A percentile compares a stretch with the other conserved stretches of the same genome.
Evolutionary conservation across 2,113 vertebrate species (phyloP).

Genomic region (Ceuthmochares aereus): DNA sequence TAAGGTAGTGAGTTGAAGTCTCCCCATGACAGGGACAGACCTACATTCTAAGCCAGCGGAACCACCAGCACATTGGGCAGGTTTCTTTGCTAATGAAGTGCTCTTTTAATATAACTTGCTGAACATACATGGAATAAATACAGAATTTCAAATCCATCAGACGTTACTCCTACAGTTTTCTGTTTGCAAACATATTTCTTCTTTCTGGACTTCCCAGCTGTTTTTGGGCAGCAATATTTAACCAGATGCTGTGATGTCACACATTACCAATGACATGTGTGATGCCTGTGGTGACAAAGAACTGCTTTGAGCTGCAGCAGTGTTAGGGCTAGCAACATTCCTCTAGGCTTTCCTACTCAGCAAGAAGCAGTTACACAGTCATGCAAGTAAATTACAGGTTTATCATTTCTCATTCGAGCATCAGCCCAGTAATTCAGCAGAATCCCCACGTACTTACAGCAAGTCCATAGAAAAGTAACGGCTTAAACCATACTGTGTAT

Average conservation of each 20-base stretch:
- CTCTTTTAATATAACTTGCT: neutral
- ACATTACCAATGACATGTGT: neutral
- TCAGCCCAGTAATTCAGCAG: constrained; percentile 10
- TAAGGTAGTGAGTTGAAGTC: neutral
- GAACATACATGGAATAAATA: neutral
- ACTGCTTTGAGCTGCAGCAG: neutral
- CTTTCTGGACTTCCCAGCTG: neutral
- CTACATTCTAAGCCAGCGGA: neutral
- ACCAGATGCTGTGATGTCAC: neutral
- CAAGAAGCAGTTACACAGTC: neutral
- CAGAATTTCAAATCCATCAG: neutral
- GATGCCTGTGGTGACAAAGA: neutral
- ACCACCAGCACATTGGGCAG: neutral
- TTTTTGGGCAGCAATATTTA: constrained; percentile 12
- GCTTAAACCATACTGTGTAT: neutral
- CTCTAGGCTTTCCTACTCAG: constrained; percentile 16
- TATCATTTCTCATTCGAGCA: constrained; percentile 30
- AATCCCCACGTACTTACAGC: neutral
- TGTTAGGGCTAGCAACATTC: neutral
- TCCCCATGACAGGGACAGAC: neutral
- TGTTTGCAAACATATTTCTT: neutral
- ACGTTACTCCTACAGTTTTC: neutral
- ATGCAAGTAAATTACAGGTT: constrained; percentile 44
- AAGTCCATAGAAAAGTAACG: neutral
- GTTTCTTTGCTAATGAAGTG: neutral